Base-by-base conservation (phyloP, 2,888 invertebrate genomes). In the Halictus quadricinctus region DNA sequence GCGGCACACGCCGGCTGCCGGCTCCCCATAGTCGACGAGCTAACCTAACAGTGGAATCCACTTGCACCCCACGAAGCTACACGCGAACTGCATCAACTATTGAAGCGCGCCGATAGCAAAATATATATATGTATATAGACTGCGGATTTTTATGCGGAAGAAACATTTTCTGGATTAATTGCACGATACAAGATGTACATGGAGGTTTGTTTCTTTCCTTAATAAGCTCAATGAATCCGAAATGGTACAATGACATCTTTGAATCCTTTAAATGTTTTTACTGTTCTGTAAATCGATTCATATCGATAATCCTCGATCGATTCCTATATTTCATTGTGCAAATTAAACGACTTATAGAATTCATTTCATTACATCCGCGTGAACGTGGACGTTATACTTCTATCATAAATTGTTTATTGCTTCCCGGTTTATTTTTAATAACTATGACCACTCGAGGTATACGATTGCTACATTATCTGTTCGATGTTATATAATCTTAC, bases 1-100 rank as follows among this genome's bases (percentile, higher is more conserved):
- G 86, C 80, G 89, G 86, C 90, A 87, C 87, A 88, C 91, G 88
- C 88, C 88, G 87, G 83, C 84, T 84, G 88, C 88, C 88, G 87
- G 81, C 84, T 84, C 76, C 66, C 84, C 79, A 76, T 80, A 77
- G 73, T 84, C 84, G 80, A 79, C 76, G 70, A 80, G 46, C 85
- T 85, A 87, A 88, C 83, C 89, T 84, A 82, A 87, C 85, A 76
- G 78, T 29, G 46, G 46, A 72, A 74, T 83, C 78, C 60, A 76
- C 76, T 80, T 72, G 79, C 80, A 86, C 79, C 73, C 83, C 74
- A 74, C 76, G 70, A 80, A 80, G 69, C 58, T 83, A 70, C 29
- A 64, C 58, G 36, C 58, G 46, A 60, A 81, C 46, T 25, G 36
- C 69, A 74, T 72, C 13, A 74, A 73, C 74, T 76, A 79, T 81